A percentile compares a stretch with the other conserved stretches of the same genome.
phyloP scores from a whole-genome alignment of 1,140 invertebrate species.

The Alviniconcha marisindica region DNA sequence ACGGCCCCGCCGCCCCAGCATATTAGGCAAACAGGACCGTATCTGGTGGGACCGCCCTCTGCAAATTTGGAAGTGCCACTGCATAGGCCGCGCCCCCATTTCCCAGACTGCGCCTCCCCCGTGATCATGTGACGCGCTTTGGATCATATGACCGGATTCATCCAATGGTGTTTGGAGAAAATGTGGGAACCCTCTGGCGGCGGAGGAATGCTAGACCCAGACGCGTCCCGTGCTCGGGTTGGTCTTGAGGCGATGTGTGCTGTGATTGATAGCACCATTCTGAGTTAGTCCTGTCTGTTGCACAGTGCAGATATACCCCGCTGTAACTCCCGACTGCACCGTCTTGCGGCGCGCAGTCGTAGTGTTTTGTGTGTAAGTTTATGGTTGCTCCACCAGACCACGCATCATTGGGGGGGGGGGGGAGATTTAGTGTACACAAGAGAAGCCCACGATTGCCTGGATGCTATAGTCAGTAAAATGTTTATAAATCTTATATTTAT shows the following conservation, averaged over 20 bases:
- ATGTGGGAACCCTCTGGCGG: background rate
- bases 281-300: too few relatives aligned
- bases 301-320: too few relatives aligned
- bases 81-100: constrained; percentile 23
- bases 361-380: too few relatives aligned
- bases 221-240: background rate
- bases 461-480: too few relatives aligned
- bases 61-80: constrained; percentile 19
- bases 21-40: constrained; percentile 25
- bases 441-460: too few relatives aligned
- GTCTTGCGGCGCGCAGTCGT: too few relatives aligned
- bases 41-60: background rate
- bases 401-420: too few relatives aligned
- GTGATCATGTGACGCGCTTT: background rate
- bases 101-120: background rate
- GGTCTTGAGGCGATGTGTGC: background rate
- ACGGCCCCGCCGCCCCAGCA: constrained; percentile 1
- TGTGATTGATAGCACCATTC: background rate
- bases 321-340: too few relatives aligned
- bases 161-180: background rate
- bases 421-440: too few relatives aligned
- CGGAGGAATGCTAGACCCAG: background rate
- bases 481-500: too few relatives aligned
- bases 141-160: background rate
- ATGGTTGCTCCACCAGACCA: too few relatives aligned